These are phyloP conservation scores for Eupithecia subumbrata DNA, from an alignment of 2,888 invertebrate species.

Conservation along the genomic window DNA sequence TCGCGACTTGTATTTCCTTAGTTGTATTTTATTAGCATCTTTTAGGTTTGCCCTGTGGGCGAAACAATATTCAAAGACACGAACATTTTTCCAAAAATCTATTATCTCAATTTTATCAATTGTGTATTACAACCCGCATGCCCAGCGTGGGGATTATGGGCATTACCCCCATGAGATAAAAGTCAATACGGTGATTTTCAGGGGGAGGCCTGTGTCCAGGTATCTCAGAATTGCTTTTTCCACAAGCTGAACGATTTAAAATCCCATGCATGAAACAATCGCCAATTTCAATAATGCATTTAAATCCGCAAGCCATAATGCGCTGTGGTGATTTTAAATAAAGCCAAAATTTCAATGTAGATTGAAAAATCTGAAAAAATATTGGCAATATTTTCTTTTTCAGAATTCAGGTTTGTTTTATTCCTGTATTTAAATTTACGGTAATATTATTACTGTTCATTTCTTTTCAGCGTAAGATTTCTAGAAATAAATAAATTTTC, in stretches of 20 bases:
- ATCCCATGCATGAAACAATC: not conserved
- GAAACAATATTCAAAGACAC: not conserved
- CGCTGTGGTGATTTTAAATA: not conserved
- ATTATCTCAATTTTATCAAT: not conserved
- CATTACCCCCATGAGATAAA: no score
- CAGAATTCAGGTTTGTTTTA: not conserved
- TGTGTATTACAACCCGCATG: no score
- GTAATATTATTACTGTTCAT: not conserved
- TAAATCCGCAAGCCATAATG: not conserved
- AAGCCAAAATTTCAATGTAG: not conserved
- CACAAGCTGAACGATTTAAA: not conserved
- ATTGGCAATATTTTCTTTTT: not conserved
- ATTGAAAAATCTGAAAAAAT: not conserved
- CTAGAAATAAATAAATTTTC: not conserved
- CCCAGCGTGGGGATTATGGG: no score
- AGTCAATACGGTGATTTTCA: no score
- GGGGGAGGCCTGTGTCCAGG: no score
- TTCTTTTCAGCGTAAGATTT: not conserved
- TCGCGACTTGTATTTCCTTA: not conserved
- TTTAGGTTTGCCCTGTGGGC: not conserved
- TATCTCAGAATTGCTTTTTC: no score
- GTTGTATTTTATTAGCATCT: not conserved
- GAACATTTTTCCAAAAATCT: not conserved
- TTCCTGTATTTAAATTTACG: not conserved
- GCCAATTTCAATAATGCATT: not conserved